Evolutionary conservation across 2,888 invertebrate genomes (phyloP), one percentile per base, ranked within the genome.

Genomic region (Fissipunctia ypsillon): DNA sequence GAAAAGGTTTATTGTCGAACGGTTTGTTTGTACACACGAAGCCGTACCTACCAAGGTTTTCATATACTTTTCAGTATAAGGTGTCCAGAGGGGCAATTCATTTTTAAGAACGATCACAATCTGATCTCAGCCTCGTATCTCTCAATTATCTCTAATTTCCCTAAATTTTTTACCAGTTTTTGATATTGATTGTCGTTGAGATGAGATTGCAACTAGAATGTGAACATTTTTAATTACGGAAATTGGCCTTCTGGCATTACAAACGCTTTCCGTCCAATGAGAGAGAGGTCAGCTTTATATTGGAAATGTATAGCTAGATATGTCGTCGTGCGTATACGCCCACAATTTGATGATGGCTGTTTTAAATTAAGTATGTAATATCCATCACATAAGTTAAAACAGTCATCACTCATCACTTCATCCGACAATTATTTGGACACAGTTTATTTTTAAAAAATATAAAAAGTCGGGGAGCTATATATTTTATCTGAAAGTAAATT

Each of bases 1-100:
- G 31, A 41, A 38, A 54, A 73, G 14, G 38, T 73, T 22, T 54
- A 31, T 22, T 25, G 50, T 63, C 12, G 31, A 61, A 50, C 28
- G 22, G n/a, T 25, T 60, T 28, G 41, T 69, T 45, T 45, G 1
- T 31, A 61, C 25, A 61, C 25, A 28, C 12, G 19, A 61, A 43
- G 3, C 3, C 41, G 19, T 28, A 19, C 19, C 10, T 19, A 41
- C 9, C 5, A 41, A 60, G 10, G 25, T 41, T 5, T 25, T 60
- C 10, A 5, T 60, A 10, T 25, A 52, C 52, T 52, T 25, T 52
- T 25, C 52, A 16, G 6, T 25, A 52, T 6, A 52, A 52, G 6
- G 6, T 6, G 2, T 14, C n/a, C 25, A n/a, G 2, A 43, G 9
- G 22, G 10, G n/a, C 48, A n/a, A 9, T 10, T 12, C 50, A 50